Evolutionary conservation across 2,797 vertebrate genomes (phyloP).

Genomic region (Steatocranus sp.): DNA sequence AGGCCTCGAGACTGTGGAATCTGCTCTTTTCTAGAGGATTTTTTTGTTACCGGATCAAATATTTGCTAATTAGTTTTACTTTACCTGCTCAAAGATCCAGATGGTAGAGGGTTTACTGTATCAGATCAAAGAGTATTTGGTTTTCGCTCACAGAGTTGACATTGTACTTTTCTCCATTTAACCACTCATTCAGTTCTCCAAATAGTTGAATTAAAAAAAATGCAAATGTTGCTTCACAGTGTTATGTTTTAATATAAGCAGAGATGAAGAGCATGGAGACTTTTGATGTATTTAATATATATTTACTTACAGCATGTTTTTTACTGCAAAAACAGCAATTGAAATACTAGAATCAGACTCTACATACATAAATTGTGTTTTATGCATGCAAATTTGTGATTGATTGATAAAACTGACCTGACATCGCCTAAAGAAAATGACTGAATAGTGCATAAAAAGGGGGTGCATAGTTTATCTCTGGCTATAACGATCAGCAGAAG

Average conservation of each 20-base stretch:
- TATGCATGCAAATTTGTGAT: not conserved
- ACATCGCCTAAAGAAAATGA: not conserved
- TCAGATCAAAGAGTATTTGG: slow-evolving; percentile 37
- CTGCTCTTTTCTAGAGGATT: not conserved
- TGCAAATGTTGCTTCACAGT: not conserved
- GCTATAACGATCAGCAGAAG: slow-evolving; percentile 3
- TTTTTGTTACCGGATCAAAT: slow-evolving; percentile 28
- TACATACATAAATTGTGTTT: not conserved
- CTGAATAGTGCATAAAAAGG: not conserved
- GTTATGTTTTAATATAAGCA: not conserved
- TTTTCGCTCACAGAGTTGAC: slow-evolving; percentile 29
- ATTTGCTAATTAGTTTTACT: slow-evolving; percentile 34
- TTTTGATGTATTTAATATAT: not conserved
- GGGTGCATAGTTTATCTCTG: not conserved
- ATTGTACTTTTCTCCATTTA: not conserved
- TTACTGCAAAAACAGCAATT: not conserved
- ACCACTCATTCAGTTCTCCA: not conserved
- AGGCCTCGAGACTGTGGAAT: slow-evolving; percentile 10
- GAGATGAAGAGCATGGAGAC: not conserved
- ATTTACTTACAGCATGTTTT: not conserved
- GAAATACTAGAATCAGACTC: not conserved
- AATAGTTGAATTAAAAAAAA: not conserved
- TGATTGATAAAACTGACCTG: not conserved
- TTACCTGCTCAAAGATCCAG: slow-evolving; percentile 25
- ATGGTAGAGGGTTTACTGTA: slow-evolving; percentile 29